A percentile compares a stretch with the other conserved stretches of the same genome.
Evolutionary conservation across 2,113 vertebrate genomes (phyloP).

Genomic region (Trochalopteron elliotii): DNA sequence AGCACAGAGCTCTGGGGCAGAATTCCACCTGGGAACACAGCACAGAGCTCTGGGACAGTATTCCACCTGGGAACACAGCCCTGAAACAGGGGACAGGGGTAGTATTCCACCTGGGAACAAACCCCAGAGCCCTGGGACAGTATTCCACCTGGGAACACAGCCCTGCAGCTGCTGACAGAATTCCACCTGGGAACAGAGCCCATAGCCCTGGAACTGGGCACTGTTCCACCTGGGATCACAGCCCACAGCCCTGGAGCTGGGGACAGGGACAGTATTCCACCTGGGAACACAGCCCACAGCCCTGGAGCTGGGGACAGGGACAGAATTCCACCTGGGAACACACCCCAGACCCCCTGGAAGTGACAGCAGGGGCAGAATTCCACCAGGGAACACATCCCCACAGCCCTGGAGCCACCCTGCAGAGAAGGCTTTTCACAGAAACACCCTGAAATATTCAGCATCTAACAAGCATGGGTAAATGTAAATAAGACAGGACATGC

Average conservation of each 20-base stretch:
- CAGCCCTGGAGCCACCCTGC: accelerated
- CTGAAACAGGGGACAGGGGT: no score
- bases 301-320: background rate
- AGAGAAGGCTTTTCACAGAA: background rate
- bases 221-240: background rate
- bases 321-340: background rate
- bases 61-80: no score
- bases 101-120: background rate
- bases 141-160: background rate
- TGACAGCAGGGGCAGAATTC: background rate
- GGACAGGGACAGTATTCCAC: background rate
- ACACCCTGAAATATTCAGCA: background rate
- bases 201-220: background rate
- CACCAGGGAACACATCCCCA: background rate
- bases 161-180: no score
- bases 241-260: background rate
- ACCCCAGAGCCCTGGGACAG: no score
- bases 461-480: background rate
- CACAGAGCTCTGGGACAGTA: no score
- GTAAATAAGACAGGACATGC: background rate
- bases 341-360: background rate
- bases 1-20: no score
- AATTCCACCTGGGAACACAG: background rate
- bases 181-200: background rate
- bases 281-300: background rate